Percentiles rank a stretch among this genome's conserved stretches.
Evolutionary conservation across 2,888 invertebrate species (phyloP).

Genomic region (Macrophya annulata): DNA sequence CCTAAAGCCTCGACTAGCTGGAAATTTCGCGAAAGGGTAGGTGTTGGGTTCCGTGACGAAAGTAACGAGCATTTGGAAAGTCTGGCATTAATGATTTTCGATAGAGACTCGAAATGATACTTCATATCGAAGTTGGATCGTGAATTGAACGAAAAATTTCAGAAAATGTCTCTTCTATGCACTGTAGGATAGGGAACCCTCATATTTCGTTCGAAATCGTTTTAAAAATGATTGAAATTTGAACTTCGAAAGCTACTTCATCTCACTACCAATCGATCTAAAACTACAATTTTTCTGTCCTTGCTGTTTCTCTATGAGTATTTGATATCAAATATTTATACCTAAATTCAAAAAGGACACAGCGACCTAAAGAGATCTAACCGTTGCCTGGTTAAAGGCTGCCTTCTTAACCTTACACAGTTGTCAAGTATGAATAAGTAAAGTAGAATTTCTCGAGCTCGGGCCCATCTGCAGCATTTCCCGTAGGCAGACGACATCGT

Average conservation of each 20-base stretch:
- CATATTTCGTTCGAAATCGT: neutral
- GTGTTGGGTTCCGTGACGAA: conserved; percentile 11
- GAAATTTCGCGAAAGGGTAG: conserved; percentile 18
- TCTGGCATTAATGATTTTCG: neutral
- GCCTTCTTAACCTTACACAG: conserved; percentile 16
- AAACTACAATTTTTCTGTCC: neutral
- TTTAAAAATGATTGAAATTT: neutral
- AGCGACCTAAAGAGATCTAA: conserved; percentile 4
- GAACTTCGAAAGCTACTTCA: neutral
- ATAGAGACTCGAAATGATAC: neutral
- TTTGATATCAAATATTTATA: neutral
- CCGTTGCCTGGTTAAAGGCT: neutral
- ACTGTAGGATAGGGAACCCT: neutral
- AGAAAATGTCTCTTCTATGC: neutral
- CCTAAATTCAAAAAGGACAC: neutral
- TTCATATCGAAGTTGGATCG: conserved; percentile 7
- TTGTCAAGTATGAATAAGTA: conserved; percentile 33
- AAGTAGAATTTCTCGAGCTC: conserved; percentile 8
- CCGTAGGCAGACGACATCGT: conserved; percentile 31
- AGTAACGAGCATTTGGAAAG: neutral
- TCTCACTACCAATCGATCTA: neutral
- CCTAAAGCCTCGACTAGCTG: conserved; percentile 1
- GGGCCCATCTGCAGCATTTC: conserved; percentile 7
- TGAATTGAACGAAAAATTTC: neutral
- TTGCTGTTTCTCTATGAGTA: neutral